A percentile compares a stretch with the other conserved stretches of the same genome.
Conservation (phyloP, 2,888 invertebrate genomes). For the Acleris cristana region DNA sequence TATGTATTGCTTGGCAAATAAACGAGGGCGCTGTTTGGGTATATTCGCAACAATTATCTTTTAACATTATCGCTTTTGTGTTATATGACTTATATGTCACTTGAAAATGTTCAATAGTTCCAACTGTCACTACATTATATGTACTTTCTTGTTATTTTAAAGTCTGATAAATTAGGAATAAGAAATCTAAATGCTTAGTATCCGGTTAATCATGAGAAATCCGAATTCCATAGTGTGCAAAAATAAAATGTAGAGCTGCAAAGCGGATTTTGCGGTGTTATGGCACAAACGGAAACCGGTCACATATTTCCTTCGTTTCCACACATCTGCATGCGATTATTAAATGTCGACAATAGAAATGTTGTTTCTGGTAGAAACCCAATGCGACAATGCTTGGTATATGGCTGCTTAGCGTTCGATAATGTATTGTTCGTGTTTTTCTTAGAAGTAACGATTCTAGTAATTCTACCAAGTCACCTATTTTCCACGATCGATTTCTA, state of each 20-base stretch:
- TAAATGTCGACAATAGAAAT: conserved; percentile 9
- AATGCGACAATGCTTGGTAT: neutral
- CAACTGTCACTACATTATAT: too few relatives aligned
- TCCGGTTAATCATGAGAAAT: neutral
- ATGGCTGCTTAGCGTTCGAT: conserved; percentile 5
- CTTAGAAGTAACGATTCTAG: conserved; percentile 7
- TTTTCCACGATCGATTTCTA: conserved; percentile 34
- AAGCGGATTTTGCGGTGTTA: conserved; percentile 39
- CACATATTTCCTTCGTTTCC: conserved; percentile 34
- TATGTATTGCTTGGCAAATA: too few relatives aligned
- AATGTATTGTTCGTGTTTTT: conserved; percentile 27
- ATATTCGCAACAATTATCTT: too few relatives aligned
- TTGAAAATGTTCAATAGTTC: too few relatives aligned
- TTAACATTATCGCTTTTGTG: too few relatives aligned
- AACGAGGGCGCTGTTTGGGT: too few relatives aligned
- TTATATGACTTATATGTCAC: too few relatives aligned
- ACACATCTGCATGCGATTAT: conserved; percentile 6
- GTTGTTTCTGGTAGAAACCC: neutral
- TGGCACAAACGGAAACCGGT: conserved; percentile 55
- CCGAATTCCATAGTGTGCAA: too few relatives aligned
- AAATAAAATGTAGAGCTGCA: conserved; percentile 6
- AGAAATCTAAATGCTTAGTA: too few relatives aligned
- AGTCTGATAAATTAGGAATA: too few relatives aligned
- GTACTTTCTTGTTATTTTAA: too few relatives aligned
- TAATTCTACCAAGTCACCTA: conserved; percentile 14